These are phyloP conservation scores for Perdita meconis DNA, from an alignment of 2,888 invertebrate species.

Conservation along the genomic window DNA sequence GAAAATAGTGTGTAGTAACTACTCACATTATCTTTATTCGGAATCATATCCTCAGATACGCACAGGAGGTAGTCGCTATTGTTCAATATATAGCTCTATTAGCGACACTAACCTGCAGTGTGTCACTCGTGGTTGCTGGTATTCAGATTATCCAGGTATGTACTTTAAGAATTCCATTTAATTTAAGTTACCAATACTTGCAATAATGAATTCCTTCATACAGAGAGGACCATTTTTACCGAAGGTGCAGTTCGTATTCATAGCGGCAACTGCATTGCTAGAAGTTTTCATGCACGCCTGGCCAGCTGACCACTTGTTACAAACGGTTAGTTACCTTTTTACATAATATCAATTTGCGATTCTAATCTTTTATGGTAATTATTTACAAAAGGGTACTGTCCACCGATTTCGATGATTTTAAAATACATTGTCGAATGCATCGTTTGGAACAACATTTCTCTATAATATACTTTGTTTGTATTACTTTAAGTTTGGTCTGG, in stretches of 20 bases:
- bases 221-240: conserved; percentile 61
- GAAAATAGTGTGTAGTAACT: too few species aligned
- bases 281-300: conserved; percentile 71
- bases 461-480: too few species aligned
- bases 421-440: too few species aligned
- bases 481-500: too few species aligned
- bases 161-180: neutral
- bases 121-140: conserved; percentile 26
- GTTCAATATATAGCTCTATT: conserved; percentile 27
- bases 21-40: too few species aligned
- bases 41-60: conserved; percentile 51
- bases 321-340: conserved; percentile 50
- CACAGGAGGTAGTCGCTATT: conserved; percentile 21
- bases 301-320: conserved; percentile 73
- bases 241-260: conserved; percentile 63
- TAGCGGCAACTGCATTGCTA: conserved; percentile 56
- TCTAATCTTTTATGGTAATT: too few species aligned
- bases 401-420: neutral
- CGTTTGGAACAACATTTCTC: too few species aligned
- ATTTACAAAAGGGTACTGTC: too few species aligned
- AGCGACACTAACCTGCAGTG: conserved; percentile 18
- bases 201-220: neutral
- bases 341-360: too few species aligned
- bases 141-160: conserved; percentile 53
- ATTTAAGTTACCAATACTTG: too few species aligned